phyloP scores from a whole-genome alignment of 2,888 invertebrate genomes.

The Lacanobia oleracea region DNA sequence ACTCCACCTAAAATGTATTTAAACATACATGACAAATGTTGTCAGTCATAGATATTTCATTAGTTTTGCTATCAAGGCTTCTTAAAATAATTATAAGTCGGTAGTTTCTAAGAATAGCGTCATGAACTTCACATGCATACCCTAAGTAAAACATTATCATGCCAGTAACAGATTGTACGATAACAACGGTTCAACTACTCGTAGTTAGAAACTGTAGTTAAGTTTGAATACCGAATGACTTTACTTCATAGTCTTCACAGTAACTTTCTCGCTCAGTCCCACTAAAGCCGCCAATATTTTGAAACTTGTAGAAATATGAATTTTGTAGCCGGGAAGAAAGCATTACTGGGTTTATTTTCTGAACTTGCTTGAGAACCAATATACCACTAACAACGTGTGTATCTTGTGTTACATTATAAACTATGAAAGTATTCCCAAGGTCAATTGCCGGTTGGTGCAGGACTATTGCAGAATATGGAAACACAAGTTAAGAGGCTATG shows the following conservation, averaged over 20 bases:
- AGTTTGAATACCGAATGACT: conserved; percentile 25
- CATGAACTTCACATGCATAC: background rate
- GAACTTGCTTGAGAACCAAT: no score
- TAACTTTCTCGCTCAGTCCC: conserved; percentile 15
- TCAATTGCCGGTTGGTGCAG: no score
- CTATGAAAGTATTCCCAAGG: no score
- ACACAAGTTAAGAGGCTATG: no score
- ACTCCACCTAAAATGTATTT: no score
- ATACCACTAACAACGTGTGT: no score
- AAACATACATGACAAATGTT: no score
- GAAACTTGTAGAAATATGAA: conserved; percentile 10
- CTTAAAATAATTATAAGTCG: background rate
- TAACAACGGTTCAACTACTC: conserved; percentile 7
- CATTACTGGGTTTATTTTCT: no score
- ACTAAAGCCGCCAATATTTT: conserved; percentile 27
- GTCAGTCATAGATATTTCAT: background rate
- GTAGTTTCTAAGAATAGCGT: background rate
- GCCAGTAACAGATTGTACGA: conserved; percentile 14
- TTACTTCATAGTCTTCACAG: background rate
- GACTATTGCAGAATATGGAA: no score
- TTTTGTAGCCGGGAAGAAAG: background rate
- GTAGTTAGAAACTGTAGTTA: conserved; percentile 13
- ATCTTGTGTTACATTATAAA: no score
- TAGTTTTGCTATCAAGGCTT: background rate
- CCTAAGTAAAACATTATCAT: conserved; percentile 1